Base-by-base conservation (phyloP, 2,797 vertebrate genomes). In the Hippopotamyrus pictus region DNA sequence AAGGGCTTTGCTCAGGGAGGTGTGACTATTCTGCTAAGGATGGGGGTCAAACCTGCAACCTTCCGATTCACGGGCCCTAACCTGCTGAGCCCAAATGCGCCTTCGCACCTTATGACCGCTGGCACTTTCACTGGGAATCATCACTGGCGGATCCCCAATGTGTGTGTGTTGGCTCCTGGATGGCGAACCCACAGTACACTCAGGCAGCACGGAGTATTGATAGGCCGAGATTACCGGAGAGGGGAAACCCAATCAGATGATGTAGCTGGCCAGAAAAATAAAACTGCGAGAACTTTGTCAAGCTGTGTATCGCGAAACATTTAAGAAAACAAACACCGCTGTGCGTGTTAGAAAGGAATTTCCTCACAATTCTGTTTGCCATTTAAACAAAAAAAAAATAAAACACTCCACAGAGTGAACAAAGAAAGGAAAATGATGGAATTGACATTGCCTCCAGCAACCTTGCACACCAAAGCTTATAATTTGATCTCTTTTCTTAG, bases 381-480 rank as follows among this genome's bases (percentile, higher is more conserved):
- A 22, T 62, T 54, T 29, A 86, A 86, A 84, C 41, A 54, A 86
- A 86, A 86, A 51, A 86, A 86, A 86, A 51, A 86, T 53, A 86
- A 86, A 86, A 2, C 12, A 96, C 95, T 95, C 96, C 96, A 95
- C 96, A 96, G 97, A 97, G 96, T 97, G 96, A 97, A 96, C 97
- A 95, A 94, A 94, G 79, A 50, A 91, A 95, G 94, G 95, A 95
- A 95, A 95, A 95, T 93, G 95, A 96, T 97, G 96, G 97, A 98
- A 98, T 97, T 98, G 99, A 98, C 97, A 98, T 98, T 96, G 97
- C 96, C 96, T 96, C 95, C 96, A 97, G 97, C 97, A 97, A 93
- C 96, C 97, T 96, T 97, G 98, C 97, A 98, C 97, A 94, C 96
- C 96, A 97, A 98, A 99, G 97, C 98, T 98, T 99, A 97, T 99